A percentile compares a stretch with the other conserved stretches of the same genome.
Conservation (phyloP, 2,888 invertebrate genomes). For the Epinotia nisella region DNA sequence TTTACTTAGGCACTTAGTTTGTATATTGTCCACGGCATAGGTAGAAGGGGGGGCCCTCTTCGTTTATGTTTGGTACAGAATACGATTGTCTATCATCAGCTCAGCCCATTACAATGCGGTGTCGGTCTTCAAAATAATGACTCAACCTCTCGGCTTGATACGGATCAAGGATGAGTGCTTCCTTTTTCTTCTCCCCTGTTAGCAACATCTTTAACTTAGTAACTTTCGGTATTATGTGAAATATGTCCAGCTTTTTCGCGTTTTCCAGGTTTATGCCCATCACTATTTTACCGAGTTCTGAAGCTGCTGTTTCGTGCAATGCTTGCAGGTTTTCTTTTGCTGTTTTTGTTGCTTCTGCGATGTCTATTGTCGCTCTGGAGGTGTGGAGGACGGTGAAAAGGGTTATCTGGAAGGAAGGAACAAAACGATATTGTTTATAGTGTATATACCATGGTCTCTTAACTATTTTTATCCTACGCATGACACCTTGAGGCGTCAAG, state of each 20-base stretch:
- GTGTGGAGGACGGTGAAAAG: conserved; percentile 59
- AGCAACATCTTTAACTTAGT: conserved; percentile 44
- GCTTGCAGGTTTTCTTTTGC: conserved; percentile 55
- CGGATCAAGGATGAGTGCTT: conserved; percentile 40
- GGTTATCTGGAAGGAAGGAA: conserved; percentile 59
- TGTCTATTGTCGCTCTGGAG: conserved; percentile 62
- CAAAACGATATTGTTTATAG: neutral
- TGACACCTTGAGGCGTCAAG: too few relatives aligned
- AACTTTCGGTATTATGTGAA: conserved; percentile 59
- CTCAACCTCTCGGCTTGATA: conserved; percentile 47
- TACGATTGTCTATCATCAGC: neutral
- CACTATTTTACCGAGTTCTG: conserved; percentile 33
- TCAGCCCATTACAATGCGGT: conserved; percentile 7
- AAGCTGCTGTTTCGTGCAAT: conserved; percentile 56
- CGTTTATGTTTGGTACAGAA: neutral
- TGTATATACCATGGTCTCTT: too few relatives aligned
- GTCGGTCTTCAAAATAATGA: conserved; percentile 47
- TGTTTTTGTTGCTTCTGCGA: conserved; percentile 63
- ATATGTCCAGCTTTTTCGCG: conserved; percentile 59
- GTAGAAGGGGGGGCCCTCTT: neutral
- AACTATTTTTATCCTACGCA: too few relatives aligned
- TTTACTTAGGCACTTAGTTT: neutral
- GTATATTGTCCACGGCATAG: too few relatives aligned
- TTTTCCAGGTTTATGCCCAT: conserved; percentile 63
- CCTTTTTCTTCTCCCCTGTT: conserved; percentile 41